Evolutionary conservation across 2,797 vertebrate species (phyloP), one percentile per base, ranked within the genome.

Genomic region (Acanthurus lineatus): DNA sequence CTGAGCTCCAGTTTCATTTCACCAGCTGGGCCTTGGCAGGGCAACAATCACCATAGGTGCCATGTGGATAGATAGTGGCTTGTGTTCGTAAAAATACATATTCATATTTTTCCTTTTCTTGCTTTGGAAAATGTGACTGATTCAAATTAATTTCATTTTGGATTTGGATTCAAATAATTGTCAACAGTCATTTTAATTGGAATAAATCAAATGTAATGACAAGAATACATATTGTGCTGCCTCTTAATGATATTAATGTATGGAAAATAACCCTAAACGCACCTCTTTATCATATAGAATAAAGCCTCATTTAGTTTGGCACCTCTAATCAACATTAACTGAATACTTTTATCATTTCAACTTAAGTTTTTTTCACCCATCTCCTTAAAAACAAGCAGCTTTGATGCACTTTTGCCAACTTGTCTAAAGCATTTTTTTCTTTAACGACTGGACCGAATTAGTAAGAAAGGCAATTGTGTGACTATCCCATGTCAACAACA

Each of bases 21-120:
- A 80, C 86, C 91, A 93, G 89, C 92, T 92, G 91, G 84, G 88
- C 66, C 89, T 83, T 92, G 87, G 92, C 88, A 87, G 60, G 59
- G 73, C 71, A 87, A 76, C 72, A 84, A 79, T 76, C 85, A 73
- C 57, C 70, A 51, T 76, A 76, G 85, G 84, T 86, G 86, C 86
- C 77, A 87, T 84, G 76, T 89, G 86, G 77, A 90, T 35, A 79
- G 83, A 89, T 71, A 78, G 71, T 60, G 73, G 74, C 8, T 19
- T 86, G 35, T 83, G 75, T 83, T 60, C 68, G 53, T 56, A 51
- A 49, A 40, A 67, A 66, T 68, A 15, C 45, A 65, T 32, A 35
- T 45, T 5, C 12, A 49, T 2, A 6, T 17, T 40, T 25, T 25
- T 25, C 25, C 25, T 57, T 35, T 51, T 22, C n/a, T 28, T 47